Evolutionary conservation across 2,797 vertebrate genomes (phyloP).

Genomic region (Eulemur albifrons): DNA sequence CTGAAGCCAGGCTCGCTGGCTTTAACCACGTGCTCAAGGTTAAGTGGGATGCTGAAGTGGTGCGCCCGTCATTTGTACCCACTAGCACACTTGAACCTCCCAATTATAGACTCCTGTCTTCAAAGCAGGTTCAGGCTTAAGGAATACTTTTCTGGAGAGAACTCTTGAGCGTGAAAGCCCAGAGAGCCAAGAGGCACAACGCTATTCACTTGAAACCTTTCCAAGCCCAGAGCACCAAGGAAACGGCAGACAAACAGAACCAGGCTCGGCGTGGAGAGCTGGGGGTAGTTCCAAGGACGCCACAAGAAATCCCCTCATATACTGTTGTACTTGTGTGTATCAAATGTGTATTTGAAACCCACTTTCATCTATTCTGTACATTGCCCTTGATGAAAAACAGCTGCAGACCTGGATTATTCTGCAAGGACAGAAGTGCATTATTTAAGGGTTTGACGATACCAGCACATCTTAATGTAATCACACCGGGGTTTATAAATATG

Average conservation of each 20-base stretch:
- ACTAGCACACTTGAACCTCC: not conserved
- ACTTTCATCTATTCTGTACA: not conserved
- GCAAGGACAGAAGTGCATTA: conserved; percentile 9
- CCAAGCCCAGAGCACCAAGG: not conserved
- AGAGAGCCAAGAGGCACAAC: not conserved
- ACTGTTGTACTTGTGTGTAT: not conserved
- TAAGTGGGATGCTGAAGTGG: not conserved
- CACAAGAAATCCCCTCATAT: not conserved
- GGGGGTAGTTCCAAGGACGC: not conserved
- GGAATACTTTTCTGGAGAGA: not conserved
- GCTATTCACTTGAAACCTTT: not conserved
- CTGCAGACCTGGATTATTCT: not conserved
- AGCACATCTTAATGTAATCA: conserved; percentile 53
- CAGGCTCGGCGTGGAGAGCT: not conserved
- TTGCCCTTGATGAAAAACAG: conserved; percentile 57
- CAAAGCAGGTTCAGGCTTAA: not conserved
- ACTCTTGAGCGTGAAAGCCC: not conserved
- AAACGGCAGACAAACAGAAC: not conserved
- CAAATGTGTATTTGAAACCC: not conserved
- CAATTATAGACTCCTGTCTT: not conserved
- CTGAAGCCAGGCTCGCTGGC: not conserved
- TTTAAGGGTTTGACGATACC: conserved; percentile 42
- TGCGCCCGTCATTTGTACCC: not conserved
- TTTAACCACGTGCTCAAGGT: not conserved
- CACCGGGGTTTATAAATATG: conserved; percentile 47